Conservation (phyloP, 1,140 invertebrate genomes). For the Drosophila triauraria region DNA sequence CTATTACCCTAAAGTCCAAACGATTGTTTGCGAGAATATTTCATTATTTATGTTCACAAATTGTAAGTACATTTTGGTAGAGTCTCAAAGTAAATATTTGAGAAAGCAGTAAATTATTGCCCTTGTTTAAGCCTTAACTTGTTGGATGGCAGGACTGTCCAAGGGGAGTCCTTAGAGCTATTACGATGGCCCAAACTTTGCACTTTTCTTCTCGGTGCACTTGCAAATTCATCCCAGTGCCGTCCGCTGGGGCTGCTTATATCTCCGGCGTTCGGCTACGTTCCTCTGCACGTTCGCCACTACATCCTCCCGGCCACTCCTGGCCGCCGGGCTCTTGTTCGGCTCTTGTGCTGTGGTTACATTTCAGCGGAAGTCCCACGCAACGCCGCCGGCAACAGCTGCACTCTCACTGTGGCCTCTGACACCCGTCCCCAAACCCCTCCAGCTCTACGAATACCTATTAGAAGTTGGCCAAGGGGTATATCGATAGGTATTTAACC, state of each 20-base stretch:
- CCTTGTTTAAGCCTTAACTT: background rate
- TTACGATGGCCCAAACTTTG: conserved; percentile 12
- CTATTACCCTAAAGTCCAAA: background rate
- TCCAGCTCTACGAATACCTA: conserved; percentile 7
- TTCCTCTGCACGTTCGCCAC: background rate
- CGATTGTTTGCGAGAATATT: background rate
- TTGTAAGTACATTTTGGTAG: conserved; percentile 3
- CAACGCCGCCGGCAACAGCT: conserved; percentile 78
- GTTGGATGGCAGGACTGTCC: background rate
- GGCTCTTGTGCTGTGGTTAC: conserved; percentile 70
- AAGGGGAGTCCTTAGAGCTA: conserved; percentile 16
- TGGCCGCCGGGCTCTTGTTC: conserved; percentile 3
- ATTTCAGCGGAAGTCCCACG: conserved; percentile 81
- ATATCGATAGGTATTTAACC: background rate
- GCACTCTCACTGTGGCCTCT: conserved; percentile 41
- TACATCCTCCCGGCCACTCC: background rate
- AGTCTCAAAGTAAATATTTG: conserved; percentile 10
- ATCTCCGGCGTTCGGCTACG: conserved; percentile 30
- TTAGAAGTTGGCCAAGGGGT: background rate
- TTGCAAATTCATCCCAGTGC: conserved; percentile 48
- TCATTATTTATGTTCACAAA: background rate
- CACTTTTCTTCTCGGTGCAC: conserved; percentile 48
- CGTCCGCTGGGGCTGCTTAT: conserved; percentile 54
- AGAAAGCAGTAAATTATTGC: background rate
- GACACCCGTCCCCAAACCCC: background rate